Evolutionary conservation across 1,140 invertebrate genomes (phyloP), one percentile per base, ranked within the genome.

Genomic region (Orius insidiosus): DNA sequence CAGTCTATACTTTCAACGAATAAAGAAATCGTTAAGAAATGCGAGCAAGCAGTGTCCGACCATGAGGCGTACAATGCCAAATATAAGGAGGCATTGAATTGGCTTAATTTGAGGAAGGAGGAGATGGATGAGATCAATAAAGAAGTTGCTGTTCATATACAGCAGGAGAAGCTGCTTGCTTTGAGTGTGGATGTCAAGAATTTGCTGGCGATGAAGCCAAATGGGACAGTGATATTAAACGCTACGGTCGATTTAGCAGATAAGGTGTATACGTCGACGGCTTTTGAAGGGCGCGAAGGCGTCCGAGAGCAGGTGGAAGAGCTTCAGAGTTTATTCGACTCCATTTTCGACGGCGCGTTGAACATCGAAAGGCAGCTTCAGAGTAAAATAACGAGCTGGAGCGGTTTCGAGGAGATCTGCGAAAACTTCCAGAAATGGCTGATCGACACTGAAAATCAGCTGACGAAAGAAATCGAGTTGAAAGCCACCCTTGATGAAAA

Each of bases 401-500:
- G 76, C 18, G 82, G 79, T 2, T 89, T 86, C 56, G 85, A 90
- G 59, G 85, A 89, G 54, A 78, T 75, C 47, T 71, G 77, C 13
- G 76, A 83, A 45, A 70, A 65, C 16, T 70, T 94, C 6, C 74
- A 83, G 49, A 67, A 70, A 30, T 95, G 89, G 89, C 56, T 95
- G 34, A 71, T 73, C 16, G 69, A 74, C 34, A 72, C 78, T 4
- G 84, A 89, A 57, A 66, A 71, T 45, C 75, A 83, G 52, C 62
- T 94, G 10, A 78, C 80, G 4, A 54, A 72, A 47, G 79, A 84
- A 53, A 75, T 82, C 19, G 77, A 85, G 56, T 60, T 94, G 1
- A 83, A 80, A 58, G 77, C 85, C 0, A 95, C 87, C 0, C 65
- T 95, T 24, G 89, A 95, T 63, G 89, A 95, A 59, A 95, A 96